Evolutionary conservation across 37 sponge, comb jelly and placozoan species (phyloP).

Genomic region (Corticium candelabrum): DNA sequence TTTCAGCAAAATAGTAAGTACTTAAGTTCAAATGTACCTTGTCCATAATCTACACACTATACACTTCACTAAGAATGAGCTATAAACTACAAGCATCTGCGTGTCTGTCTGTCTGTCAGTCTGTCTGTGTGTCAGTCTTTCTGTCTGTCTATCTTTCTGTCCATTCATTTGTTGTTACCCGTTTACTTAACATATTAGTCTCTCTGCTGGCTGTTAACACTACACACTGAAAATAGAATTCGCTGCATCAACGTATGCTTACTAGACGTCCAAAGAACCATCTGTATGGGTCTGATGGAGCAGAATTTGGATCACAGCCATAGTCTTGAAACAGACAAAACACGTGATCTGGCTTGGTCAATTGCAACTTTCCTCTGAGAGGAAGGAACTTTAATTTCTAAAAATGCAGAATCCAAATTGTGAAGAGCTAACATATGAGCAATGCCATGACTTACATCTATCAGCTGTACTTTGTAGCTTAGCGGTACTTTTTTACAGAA

Average conservation of each 20-base stretch:
- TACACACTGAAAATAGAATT: too few relatives aligned
- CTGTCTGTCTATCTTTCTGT: too few relatives aligned
- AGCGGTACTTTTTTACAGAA: neutral
- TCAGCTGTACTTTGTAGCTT: neutral
- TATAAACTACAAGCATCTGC: too few relatives aligned
- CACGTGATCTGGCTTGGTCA: slow-evolving; percentile 34
- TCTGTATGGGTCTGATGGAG: slow-evolving; percentile 41
- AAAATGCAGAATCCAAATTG: neutral
- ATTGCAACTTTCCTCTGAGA: slow-evolving; percentile 50
- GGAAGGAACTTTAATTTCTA: slow-evolving; percentile 71
- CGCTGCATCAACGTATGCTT: slow-evolving; percentile 19
- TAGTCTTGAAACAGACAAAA: slow-evolving; percentile 71
- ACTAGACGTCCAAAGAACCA: slow-evolving; percentile 68
- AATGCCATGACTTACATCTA: neutral
- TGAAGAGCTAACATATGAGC: neutral
- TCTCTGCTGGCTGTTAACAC: too few relatives aligned
- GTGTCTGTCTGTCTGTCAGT: too few relatives aligned
- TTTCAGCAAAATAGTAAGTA: too few relatives aligned
- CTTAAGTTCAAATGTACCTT: too few relatives aligned
- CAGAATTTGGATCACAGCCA: slow-evolving; percentile 33
- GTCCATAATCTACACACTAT: too few relatives aligned
- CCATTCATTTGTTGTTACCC: too few relatives aligned
- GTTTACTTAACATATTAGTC: too few relatives aligned
- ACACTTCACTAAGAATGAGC: too few relatives aligned
- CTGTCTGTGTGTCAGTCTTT: too few relatives aligned